Conservation (phyloP, 2,888 invertebrate species). For the Colostygia pectinataria region DNA sequence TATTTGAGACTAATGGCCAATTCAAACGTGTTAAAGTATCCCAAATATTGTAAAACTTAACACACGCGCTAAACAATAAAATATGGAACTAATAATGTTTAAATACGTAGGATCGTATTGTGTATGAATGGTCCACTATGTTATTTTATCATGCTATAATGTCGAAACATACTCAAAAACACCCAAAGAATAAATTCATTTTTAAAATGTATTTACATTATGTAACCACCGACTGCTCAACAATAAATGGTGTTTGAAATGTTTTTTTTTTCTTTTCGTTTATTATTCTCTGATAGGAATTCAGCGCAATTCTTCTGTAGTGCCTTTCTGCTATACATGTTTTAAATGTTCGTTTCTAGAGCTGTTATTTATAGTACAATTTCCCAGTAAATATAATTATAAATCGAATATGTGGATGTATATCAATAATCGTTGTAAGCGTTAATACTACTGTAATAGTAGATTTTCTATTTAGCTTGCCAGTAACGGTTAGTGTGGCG, state of each 20-base stretch:
- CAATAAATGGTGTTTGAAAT: constrained; percentile 39
- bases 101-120: too few species aligned
- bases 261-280: constrained; percentile 33
- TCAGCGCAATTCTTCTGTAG: constrained; percentile 53
- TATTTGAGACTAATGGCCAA: too few species aligned
- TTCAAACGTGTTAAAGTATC: constrained; percentile 12
- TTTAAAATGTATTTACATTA: constrained; percentile 20
- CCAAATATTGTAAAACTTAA: constrained; percentile 14
- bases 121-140: background rate
- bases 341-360: constrained; percentile 36
- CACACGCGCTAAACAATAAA: background rate
- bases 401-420: constrained; percentile 28
- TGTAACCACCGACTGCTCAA: constrained; percentile 53
- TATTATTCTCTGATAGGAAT: constrained; percentile 21
- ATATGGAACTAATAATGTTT: background rate
- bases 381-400: constrained; percentile 26
- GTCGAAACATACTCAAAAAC: constrained; percentile 19
- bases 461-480: constrained; percentile 49
- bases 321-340: constrained; percentile 51
- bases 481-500: constrained; percentile 23
- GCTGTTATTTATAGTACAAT: constrained; percentile 36
- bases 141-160: background rate
- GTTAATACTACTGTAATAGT: constrained; percentile 54
- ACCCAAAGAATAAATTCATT: constrained; percentile 32
- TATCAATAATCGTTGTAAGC: constrained; percentile 40